phyloP scores from a whole-genome alignment of 2,113 vertebrate species.

The Sminthopsis crassicaudata region DNA sequence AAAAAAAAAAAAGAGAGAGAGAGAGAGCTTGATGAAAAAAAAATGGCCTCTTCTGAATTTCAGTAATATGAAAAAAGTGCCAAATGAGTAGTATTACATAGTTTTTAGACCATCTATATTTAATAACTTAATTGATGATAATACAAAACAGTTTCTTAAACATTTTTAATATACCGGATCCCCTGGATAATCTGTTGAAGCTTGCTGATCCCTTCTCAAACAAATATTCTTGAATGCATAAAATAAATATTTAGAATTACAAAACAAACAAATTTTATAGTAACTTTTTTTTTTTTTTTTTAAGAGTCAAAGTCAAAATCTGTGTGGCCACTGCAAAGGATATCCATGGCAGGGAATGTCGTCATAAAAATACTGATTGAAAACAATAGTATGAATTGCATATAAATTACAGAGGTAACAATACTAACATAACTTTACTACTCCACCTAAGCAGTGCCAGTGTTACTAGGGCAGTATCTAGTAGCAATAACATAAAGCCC shows the following conservation, averaged over 20 bases:
- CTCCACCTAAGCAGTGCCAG: background rate
- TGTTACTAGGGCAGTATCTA: background rate
- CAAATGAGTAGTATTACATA: background rate
- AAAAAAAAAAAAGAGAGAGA: too few species aligned
- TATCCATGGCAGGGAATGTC: accelerated
- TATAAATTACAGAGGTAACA: background rate
- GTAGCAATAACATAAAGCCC: background rate
- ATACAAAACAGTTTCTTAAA: background rate
- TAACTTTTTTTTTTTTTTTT: too few species aligned
- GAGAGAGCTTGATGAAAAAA: background rate
- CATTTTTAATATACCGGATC: background rate
- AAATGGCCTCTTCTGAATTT: background rate
- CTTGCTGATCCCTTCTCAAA: background rate
- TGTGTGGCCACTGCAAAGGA: background rate
- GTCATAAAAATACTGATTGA: background rate
- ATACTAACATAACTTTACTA: background rate
- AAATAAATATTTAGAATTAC: background rate
- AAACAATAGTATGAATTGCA: background rate
- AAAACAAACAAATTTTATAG: background rate
- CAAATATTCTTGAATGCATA: background rate
- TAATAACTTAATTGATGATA: background rate
- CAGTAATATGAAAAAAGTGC: background rate
- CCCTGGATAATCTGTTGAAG: background rate
- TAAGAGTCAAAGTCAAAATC: background rate
- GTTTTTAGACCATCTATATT: too few species aligned